A percentile compares a stretch with the other conserved stretches of the same genome.
These are phyloP conservation scores for Drosophila azteca DNA, from an alignment of 1,140 invertebrate genomes.

Conservation along the genomic window DNA sequence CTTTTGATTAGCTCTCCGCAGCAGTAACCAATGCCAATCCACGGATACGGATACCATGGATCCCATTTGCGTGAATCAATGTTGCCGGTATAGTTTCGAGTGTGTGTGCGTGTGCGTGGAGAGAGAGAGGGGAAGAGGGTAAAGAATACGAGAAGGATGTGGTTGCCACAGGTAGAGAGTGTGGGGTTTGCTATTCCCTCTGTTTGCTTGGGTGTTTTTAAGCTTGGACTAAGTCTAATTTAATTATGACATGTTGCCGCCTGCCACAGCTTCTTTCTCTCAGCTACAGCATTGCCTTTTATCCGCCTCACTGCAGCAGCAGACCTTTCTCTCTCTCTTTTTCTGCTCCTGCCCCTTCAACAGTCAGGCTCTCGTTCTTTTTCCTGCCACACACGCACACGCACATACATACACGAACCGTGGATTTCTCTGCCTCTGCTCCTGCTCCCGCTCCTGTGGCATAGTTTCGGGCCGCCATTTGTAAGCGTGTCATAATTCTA, in stretches of 20 bases:
- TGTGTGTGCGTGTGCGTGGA: background rate
- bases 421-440: too few relatives aligned
- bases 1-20: constrained; percentile 44
- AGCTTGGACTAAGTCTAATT: constrained; percentile 80
- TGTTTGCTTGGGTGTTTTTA: constrained; percentile 72
- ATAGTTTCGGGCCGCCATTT: constrained; percentile 68
- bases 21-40: constrained; percentile 10
- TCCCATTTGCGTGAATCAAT: constrained; percentile 27
- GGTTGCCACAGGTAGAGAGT: background rate
- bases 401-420: background rate
- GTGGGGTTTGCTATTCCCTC: constrained; percentile 13
- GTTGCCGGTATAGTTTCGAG: constrained; percentile 10
- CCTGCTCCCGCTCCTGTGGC: constrained; percentile 37
- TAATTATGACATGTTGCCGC: constrained; percentile 80
- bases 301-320: constrained; percentile 40
- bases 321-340: background rate
- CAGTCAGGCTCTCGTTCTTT: too few relatives aligned
- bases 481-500: constrained; percentile 77
- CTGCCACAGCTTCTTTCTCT: background rate
- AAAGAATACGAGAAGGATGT: background rate
- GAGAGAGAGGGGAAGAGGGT: background rate
- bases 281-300: constrained; percentile 39
- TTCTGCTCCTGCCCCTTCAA: background rate
- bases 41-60: too few relatives aligned
- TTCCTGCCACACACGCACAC: background rate